Percentiles rank a stretch among this genome's conserved stretches.
phyloP scores from a whole-genome alignment of 1,140 invertebrate genomes.

The Drosophila ficusphila region DNA sequence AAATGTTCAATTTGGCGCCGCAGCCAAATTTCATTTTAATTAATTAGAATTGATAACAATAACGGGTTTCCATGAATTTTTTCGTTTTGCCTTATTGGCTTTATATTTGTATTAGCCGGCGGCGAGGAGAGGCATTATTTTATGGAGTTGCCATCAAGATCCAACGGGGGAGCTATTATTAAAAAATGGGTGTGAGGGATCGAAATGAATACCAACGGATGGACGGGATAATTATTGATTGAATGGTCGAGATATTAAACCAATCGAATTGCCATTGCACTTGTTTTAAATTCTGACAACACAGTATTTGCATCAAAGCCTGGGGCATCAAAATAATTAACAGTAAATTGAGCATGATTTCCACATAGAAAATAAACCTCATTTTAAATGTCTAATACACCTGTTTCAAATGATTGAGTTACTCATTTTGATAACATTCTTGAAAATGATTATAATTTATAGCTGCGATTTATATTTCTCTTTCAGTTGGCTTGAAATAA shows the following conservation, averaged over 20 bases:
- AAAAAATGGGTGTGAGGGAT: not conserved
- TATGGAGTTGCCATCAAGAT: slow-evolving; percentile 14
- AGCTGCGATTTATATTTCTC: not conserved
- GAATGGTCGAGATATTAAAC: slow-evolving; percentile 23
- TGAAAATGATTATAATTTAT: not conserved
- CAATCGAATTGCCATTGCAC: slow-evolving; percentile 27
- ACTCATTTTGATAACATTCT: too few relatives aligned
- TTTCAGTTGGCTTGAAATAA: not conserved
- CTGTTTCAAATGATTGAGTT: not conserved
- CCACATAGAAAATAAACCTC: not conserved
- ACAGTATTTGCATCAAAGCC: slow-evolving; percentile 12
- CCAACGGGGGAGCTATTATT: slow-evolving; percentile 10
- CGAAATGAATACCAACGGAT: slow-evolving; percentile 5
- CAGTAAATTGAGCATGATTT: slow-evolving; percentile 9
- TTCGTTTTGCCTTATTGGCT: slow-evolving; percentile 50
- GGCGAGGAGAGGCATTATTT: not conserved
- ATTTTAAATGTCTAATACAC: not conserved
- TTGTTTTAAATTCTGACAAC: slow-evolving; percentile 16
- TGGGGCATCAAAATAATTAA: slow-evolving; percentile 1
- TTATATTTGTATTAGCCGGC: slow-evolving; percentile 22
- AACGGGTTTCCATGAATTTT: slow-evolving; percentile 47
- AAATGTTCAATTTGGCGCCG: slow-evolving; percentile 65
- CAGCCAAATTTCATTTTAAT: slow-evolving; percentile 75
- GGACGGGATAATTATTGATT: slow-evolving; percentile 29
- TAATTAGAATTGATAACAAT: slow-evolving; percentile 81